Percentiles rank a stretch among this genome's conserved stretches.
Conservation (phyloP, 1,140 invertebrate species). For the Drosophila cardini region DNA sequence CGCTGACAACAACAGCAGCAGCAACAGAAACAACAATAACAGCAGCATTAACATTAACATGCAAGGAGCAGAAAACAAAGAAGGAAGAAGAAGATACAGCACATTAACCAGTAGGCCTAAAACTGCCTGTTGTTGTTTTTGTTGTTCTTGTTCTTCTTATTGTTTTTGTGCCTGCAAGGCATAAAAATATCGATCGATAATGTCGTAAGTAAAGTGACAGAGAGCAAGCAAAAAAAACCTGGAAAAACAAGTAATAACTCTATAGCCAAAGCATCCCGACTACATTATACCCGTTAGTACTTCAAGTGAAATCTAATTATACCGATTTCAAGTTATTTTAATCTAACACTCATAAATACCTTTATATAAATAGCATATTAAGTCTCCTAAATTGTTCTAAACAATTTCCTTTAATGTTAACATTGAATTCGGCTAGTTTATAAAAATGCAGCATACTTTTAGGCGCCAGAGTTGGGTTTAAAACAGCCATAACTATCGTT, state of each 20-base stretch:
- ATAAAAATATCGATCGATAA: slow-evolving; percentile 65
- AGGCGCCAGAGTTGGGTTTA: too few species aligned
- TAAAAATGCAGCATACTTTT: too few species aligned
- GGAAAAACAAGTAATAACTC: slow-evolving; percentile 4
- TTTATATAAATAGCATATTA: too few species aligned
- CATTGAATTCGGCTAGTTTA: too few species aligned
- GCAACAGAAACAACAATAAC: background rate
- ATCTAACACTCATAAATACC: too few species aligned
- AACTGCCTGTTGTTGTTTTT: slow-evolving; percentile 17
- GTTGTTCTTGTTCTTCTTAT: too few species aligned
- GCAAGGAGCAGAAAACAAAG: background rate
- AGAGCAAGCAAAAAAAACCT: slow-evolving; percentile 15
- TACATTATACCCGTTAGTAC: too few species aligned
- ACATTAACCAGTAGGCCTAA: slow-evolving; percentile 30
- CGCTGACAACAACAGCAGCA: slow-evolving; percentile 32
- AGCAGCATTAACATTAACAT: slow-evolving; percentile 18
- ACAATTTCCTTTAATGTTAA: too few species aligned
- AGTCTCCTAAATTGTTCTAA: too few species aligned
- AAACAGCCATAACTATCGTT: too few species aligned
- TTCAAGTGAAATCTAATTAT: too few species aligned
- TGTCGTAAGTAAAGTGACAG: slow-evolving; percentile 40
- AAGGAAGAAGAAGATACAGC: slow-evolving; percentile 1
- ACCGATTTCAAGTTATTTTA: too few species aligned
- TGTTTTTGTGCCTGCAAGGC: slow-evolving; percentile 32
- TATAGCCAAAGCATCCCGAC: background rate